A percentile compares a stretch with the other conserved stretches of the same genome.
These are phyloP conservation scores for Oncorhynchus nerka DNA, from an alignment of 2,113 vertebrate genomes.

Conservation along the genomic window DNA sequence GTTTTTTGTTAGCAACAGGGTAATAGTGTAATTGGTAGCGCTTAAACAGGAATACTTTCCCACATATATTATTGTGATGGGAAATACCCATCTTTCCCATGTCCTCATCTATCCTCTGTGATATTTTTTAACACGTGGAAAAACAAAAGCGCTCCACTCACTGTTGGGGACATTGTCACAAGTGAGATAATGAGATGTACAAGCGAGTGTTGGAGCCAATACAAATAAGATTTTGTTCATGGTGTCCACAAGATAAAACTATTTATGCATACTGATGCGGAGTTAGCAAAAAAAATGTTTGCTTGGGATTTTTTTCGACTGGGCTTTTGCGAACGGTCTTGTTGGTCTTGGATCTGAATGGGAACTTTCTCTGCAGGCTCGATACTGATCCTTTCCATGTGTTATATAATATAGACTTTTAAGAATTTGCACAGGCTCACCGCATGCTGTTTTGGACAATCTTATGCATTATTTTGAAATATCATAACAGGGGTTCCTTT, in stretches of 20 bases:
- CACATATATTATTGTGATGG: background rate
- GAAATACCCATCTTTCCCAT: conserved; percentile 12
- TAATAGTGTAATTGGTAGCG: background rate
- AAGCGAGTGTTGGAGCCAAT: conserved; percentile 14
- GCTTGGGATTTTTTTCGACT: conserved; percentile 22
- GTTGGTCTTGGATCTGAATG: conserved; percentile 48
- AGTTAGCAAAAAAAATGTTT: conserved; percentile 27
- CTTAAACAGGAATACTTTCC: background rate
- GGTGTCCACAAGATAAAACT: conserved; percentile 19
- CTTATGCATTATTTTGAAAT: conserved; percentile 8
- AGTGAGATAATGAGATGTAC: conserved; percentile 8
- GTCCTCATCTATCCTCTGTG: background rate
- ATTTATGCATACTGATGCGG: conserved; percentile 20
- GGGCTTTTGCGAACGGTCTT: conserved; percentile 20
- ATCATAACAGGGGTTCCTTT: background rate
- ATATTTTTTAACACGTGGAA: conserved; percentile 1
- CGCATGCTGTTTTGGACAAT: conserved; percentile 17
- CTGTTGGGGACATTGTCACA: conserved; percentile 17
- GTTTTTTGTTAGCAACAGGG: too few relatives aligned
- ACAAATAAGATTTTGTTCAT: conserved; percentile 24
- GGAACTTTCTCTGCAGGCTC: conserved; percentile 24
- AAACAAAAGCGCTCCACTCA: conserved; percentile 7
- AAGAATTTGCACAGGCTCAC: conserved; percentile 5
- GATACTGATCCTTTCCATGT: conserved; percentile 9
- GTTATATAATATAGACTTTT: conserved; percentile 44